phyloP scores from a whole-genome alignment of 2,797 vertebrate genomes.

The Diglossa cyanea region DNA sequence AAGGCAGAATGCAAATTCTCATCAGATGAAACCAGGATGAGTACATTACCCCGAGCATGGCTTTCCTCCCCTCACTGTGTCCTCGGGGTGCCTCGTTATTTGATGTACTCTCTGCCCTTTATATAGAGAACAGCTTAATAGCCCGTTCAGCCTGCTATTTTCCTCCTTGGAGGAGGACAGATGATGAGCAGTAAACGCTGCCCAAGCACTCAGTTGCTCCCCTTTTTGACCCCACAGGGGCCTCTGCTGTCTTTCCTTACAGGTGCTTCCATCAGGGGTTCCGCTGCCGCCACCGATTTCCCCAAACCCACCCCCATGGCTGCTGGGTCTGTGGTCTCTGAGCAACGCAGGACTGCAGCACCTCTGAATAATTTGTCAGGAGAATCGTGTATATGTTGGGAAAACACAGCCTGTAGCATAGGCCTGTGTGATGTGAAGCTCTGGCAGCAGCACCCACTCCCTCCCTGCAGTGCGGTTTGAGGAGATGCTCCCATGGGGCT shows the following conservation, averaged over 20 bases:
- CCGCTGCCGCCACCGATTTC: neutral
- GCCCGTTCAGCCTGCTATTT: neutral
- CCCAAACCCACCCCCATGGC: neutral
- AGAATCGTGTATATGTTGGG: neutral
- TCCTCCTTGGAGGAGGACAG: neutral
- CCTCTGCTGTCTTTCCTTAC: neutral
- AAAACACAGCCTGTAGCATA: rapidly evolving
- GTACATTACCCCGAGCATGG: neutral
- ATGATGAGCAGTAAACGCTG: neutral
- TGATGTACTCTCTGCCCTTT: neutral
- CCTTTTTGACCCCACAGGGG: neutral
- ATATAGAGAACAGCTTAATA: neutral
- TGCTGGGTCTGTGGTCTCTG: neutral
- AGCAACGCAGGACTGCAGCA: neutral
- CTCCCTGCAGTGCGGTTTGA: neutral
- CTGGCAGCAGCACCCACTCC: neutral
- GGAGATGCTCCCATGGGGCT: rapidly evolving
- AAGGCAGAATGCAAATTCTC: neutral
- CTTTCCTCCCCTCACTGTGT: neutral
- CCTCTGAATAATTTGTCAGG: neutral
- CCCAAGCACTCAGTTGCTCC: neutral
- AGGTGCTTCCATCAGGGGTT: neutral
- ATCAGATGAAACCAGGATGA: neutral
- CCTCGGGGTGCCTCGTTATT: neutral
- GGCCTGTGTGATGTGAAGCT: neutral